phyloP scores from a whole-genome alignment of 2,888 invertebrate genomes.

The Pyrgus malvae region DNA sequence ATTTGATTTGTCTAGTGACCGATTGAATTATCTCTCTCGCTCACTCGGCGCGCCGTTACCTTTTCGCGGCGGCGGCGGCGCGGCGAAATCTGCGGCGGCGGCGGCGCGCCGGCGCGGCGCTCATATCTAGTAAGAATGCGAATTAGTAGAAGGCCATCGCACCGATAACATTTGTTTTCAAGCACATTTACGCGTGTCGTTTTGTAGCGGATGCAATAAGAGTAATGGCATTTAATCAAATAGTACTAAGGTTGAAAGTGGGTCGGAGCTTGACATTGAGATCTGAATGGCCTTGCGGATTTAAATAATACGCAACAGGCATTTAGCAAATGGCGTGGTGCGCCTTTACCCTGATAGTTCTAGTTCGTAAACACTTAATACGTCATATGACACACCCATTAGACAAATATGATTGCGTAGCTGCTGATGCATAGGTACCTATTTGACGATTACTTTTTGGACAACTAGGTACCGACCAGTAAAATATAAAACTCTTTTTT shows the following conservation, averaged over 20 bases:
- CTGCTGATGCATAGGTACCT: not conserved
- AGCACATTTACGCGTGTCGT: slow-evolving; percentile 44
- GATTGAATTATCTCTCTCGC: too few species aligned
- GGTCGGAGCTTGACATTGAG: slow-evolving; percentile 46
- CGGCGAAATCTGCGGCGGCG: too few species aligned
- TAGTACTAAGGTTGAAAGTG: slow-evolving; percentile 56
- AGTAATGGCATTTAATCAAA: slow-evolving; percentile 43
- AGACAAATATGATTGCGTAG: slow-evolving; percentile 58
- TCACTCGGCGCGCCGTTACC: too few species aligned
- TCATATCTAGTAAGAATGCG: slow-evolving; percentile 37
- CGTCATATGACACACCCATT: slow-evolving; percentile 78
- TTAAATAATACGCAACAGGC: slow-evolving; percentile 73
- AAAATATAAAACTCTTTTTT: too few species aligned
- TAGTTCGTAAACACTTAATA: slow-evolving; percentile 55
- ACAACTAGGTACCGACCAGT: too few species aligned
- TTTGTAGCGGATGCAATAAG: slow-evolving; percentile 20
- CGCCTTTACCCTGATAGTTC: slow-evolving; percentile 40
- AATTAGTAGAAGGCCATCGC: slow-evolving; percentile 55
- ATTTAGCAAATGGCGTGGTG: slow-evolving; percentile 45
- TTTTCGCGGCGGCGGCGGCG: too few species aligned
- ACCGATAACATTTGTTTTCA: slow-evolving; percentile 53
- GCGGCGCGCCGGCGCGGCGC: too few species aligned
- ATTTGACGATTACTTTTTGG: too few species aligned
- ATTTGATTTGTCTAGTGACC: too few species aligned
- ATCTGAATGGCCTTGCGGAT: slow-evolving; percentile 62